Percentiles rank a stretch among this genome's conserved stretches.
Evolutionary conservation across 2,797 vertebrate species (phyloP).

Genomic region (Ptychadena robeensis): DNA sequence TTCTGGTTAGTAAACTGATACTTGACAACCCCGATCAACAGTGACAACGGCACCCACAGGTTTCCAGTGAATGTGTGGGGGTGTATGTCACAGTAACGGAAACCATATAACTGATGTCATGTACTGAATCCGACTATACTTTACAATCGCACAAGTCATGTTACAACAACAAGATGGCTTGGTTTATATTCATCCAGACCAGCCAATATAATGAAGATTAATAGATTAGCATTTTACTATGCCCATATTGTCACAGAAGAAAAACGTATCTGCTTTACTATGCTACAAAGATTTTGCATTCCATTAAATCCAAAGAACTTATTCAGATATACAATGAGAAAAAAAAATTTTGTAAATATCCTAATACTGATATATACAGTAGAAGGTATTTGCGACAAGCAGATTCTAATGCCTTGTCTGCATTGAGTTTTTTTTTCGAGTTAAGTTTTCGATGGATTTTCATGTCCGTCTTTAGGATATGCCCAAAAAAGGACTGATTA

Average conservation of each 20-base stretch:
- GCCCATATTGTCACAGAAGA: slow-evolving; percentile 5
- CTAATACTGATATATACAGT: too few relatives aligned
- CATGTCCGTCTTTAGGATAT: too few relatives aligned
- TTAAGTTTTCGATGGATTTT: too few relatives aligned
- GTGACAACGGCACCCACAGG: slow-evolving; percentile 18
- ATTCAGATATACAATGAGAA: too few relatives aligned
- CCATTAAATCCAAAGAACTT: too few relatives aligned
- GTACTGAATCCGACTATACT: background rate
- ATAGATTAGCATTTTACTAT: slow-evolving; percentile 21
- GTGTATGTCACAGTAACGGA: slow-evolving; percentile 13
- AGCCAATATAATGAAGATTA: slow-evolving; percentile 6
- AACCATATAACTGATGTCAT: slow-evolving; percentile 13
- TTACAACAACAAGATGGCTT: slow-evolving; percentile 25
- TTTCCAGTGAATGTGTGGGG: slow-evolving; percentile 4
- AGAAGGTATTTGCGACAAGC: too few relatives aligned
- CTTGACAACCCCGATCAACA: slow-evolving; percentile 43
- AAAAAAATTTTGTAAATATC: too few relatives aligned
- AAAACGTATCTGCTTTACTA: background rate
- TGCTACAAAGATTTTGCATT: background rate
- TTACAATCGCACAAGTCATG: background rate
- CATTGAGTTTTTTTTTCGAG: too few relatives aligned
- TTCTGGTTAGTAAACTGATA: slow-evolving; percentile 20
- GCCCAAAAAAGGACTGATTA: too few relatives aligned
- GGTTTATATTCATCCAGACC: background rate
- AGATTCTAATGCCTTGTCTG: too few relatives aligned